Conservation (phyloP, 2,797 vertebrate species). For the Rhinogobio ventralis region DNA sequence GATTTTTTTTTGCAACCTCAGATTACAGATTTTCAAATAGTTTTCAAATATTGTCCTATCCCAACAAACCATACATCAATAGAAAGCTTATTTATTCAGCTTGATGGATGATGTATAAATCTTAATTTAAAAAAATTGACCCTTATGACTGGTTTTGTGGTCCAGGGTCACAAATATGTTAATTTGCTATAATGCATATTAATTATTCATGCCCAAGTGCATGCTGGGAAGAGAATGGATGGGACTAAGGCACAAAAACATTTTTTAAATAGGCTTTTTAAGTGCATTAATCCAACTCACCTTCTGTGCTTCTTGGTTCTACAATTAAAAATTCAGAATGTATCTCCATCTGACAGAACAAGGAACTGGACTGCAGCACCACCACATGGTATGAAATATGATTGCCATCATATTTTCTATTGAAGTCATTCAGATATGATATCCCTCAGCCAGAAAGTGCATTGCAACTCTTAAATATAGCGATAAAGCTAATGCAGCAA, state of each 20-base stretch:
- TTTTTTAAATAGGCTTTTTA: neutral
- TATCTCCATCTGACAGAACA: neutral
- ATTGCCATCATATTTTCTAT: constrained; percentile 52
- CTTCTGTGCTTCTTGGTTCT: constrained; percentile 10
- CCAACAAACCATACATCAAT: too few species aligned
- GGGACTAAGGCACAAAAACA: neutral
- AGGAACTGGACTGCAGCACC: constrained; percentile 60
- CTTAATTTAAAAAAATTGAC: too few species aligned
- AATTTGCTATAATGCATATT: neutral
- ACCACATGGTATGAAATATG: constrained; percentile 58
- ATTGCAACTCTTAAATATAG: neutral
- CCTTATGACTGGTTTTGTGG: too few species aligned
- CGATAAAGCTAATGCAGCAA: constrained; percentile 1
- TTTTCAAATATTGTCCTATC: too few species aligned
- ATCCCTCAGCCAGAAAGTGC: neutral
- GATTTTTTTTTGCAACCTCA: too few species aligned
- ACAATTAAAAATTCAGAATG: constrained; percentile 16
- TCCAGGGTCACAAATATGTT: neutral
- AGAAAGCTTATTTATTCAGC: too few species aligned
- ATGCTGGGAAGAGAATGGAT: constrained; percentile 15
- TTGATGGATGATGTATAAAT: too few species aligned
- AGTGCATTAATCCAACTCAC: constrained; percentile 19
- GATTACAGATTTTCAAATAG: too few species aligned
- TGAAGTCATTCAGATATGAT: neutral
- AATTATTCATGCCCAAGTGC: neutral